Evolutionary conservation across 1,140 invertebrate genomes (phyloP).

Genomic region (Rhagoletis pomonella): DNA sequence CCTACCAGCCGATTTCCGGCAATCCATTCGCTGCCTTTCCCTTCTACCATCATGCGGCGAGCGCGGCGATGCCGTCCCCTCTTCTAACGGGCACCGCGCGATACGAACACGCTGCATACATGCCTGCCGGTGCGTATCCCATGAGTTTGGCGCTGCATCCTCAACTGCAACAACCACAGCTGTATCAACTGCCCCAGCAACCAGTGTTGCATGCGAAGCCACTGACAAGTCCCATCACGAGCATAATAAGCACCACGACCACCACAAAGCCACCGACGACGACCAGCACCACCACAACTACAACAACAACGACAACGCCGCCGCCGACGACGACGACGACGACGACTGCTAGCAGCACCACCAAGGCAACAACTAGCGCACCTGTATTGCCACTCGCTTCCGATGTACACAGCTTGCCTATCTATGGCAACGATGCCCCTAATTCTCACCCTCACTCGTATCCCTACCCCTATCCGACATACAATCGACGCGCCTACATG

Average conservation of each 20-base stretch:
- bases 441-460: conserved; percentile 15
- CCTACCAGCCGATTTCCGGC: conserved; percentile 66
- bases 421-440: neutral
- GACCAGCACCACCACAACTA: conserved; percentile 58
- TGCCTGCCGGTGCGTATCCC: neutral
- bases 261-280: conserved; percentile 53
- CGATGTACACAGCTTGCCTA: neutral
- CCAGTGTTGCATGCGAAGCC: conserved; percentile 31
- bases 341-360: conserved; percentile 56
- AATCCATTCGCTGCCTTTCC: conserved; percentile 63
- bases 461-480: conserved; percentile 62
- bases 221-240: neutral
- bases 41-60: conserved; percentile 62
- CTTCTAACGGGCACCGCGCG: conserved; percentile 60
- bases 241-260: conserved; percentile 44
- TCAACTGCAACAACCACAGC: conserved; percentile 34
- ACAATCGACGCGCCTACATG: conserved; percentile 65
- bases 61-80: conserved; percentile 59
- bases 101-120: conserved; percentile 56
- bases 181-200: neutral
- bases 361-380: conserved; percentile 53
- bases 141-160: neutral
- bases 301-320: conserved; percentile 64
- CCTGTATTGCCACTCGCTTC: neutral
- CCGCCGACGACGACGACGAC: conserved; percentile 59